Evolutionary conservation across 2,888 invertebrate species (phyloP), one percentile per base, ranked within the genome.

Genomic region (Ramazzottius varieornatus): DNA sequence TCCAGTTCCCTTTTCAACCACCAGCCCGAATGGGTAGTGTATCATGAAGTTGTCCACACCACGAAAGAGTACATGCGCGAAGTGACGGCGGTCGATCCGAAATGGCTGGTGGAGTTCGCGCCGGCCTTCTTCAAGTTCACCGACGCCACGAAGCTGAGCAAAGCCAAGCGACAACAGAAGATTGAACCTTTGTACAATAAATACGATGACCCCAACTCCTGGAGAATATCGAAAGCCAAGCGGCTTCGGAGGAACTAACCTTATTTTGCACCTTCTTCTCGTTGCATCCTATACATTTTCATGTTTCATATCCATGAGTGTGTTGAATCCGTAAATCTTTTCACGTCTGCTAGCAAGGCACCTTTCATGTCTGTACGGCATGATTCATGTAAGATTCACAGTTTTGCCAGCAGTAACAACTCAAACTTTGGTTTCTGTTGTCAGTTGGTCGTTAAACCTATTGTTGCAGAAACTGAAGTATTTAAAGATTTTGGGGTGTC

Each of bases 41-140:
- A 98, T 75, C 96, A 98, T 74, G 98, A 99, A 77, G 78, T 99
- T 69, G 94, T 98, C 1, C 88, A 94, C 77, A 98, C 96, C 0
- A 96, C 96, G 0, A 96, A 96, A 74, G 96, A 96, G 75, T 98
- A 98, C 76, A 98, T 96, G 96, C 81, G 94, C 33, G 93, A 98
- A 78, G 94, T 96, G 16, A 91, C 90, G 0, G 88, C 91, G 0
- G 91, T 92, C 66, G 92, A 93, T 78, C 91, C 92, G 0, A 91
- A 91, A 76, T 99, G 98, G 98, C 80, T 99, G 66, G 94, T 98
- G 0, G 96, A 99, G 75, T 98, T 92, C 75, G 96, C 98, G 0
- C 93, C 96, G 0, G 93, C 96, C 0, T 99, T 98, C 82, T 99
- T 96, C 81, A 89, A 91, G 76, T 92, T 96, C 79, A 91, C 91